Evolutionary conservation across 2,797 vertebrate genomes (phyloP), one percentile per base, ranked within the genome.

Genomic region (Argyrosomus regius): DNA sequence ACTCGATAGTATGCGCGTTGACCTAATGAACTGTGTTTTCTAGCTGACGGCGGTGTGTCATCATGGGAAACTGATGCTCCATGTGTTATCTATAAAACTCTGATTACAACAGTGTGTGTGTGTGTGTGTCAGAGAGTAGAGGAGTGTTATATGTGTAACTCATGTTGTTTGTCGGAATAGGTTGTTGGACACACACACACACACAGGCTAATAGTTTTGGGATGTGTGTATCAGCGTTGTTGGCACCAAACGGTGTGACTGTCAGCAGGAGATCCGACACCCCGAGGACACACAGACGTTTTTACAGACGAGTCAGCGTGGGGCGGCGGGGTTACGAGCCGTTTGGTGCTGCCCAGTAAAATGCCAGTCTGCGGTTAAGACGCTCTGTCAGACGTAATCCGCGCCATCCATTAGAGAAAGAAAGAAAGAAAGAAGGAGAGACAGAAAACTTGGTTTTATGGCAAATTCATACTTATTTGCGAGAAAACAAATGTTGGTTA

Each of bases 11-110:
- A 43, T 39, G 28, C 71, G 35, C 10, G 0, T 1, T 90, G 89
- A 91, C 88, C 88, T 45, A 4, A 43, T 85, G 87, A 90, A 82
- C 88, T 52, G 31, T 70, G 82, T 78, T 81, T 88, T 87, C 22
- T 69, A 14, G 75, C 86, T 73, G 65, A 69, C 22, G 54, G 76
- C 62, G 22, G 31, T 74, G 81, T 85, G 83, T 86, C 86, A 90
- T 90, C 86, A 81, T 75, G 84, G 46, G 81, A 84, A 82, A 82
- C 82, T 69, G 79, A 28, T 20, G 81, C 75, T 83, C 66, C 92
- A 91, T 85, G 71, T 93, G 90, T 84, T 87, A 66, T 54, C 66
- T 64, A 89, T 93, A 85, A 91, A 88, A 52, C 49, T 8, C 78
- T 91, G 77, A 87, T 88, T 86, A 86, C 76, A 86, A n/a, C 89